Conservation (phyloP, 2,888 invertebrate genomes). For the Xylophagus ater region DNA sequence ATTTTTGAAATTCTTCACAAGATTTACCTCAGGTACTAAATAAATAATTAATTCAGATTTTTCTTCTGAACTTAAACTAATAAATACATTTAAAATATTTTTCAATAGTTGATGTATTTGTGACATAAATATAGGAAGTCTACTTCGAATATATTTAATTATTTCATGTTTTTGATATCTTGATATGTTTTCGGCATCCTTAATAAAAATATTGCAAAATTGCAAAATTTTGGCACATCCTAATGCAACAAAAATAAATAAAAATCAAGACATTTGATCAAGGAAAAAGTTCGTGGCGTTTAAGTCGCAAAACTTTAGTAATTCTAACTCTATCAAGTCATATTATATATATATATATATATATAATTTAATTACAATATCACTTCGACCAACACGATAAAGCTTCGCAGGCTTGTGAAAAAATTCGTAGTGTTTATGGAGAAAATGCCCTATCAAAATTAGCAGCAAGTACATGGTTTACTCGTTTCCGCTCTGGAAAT, state of each 20-base stretch:
- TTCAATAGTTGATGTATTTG: slow-evolving; percentile 50
- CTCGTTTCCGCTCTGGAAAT: too few species aligned
- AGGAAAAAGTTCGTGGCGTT: too few species aligned
- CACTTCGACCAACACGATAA: too few species aligned
- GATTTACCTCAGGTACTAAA: slow-evolving; percentile 52
- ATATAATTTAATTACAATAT: too few species aligned
- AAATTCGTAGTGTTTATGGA: too few species aligned
- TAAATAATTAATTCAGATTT: slow-evolving; percentile 51
- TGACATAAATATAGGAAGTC: slow-evolving; percentile 53
- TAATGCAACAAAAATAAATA: slow-evolving; percentile 22
- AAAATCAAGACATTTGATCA: too few species aligned
- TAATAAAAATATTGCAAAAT: slow-evolving; percentile 53
- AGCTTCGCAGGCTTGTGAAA: too few species aligned
- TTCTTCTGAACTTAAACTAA: slow-evolving; percentile 46
- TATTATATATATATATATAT: too few species aligned
- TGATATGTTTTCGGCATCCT: slow-evolving; percentile 49
- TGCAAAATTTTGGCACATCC: slow-evolving; percentile 46
- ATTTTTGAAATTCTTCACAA: background rate
- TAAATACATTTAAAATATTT: slow-evolving; percentile 48
- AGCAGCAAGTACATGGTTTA: too few species aligned
- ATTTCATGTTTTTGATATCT: slow-evolving; percentile 55
- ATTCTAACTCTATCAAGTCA: too few species aligned
- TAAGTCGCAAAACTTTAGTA: too few species aligned
- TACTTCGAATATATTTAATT: slow-evolving; percentile 52
- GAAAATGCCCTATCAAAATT: too few species aligned